Percentiles rank a stretch among this genome's conserved stretches.
Conservation (phyloP, 2,888 invertebrate species). For the Lithophane leautieri region DNA sequence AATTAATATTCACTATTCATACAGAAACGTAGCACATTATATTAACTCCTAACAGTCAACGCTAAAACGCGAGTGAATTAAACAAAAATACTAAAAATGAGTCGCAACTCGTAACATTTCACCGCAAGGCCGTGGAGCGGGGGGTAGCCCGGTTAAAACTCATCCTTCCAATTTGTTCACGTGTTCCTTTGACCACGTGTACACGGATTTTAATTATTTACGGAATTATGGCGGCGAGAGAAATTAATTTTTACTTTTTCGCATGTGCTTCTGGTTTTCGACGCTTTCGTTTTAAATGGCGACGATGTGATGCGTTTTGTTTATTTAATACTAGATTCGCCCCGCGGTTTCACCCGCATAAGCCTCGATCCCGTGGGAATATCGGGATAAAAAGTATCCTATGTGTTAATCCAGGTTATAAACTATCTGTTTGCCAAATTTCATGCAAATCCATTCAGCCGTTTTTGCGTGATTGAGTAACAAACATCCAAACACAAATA, state of each 20-base stretch:
- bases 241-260: constrained; percentile 8
- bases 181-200: constrained; percentile 34
- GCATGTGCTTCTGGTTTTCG: background rate
- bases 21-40: background rate
- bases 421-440: no score
- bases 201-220: constrained; percentile 60
- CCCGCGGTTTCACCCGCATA: no score
- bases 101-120: constrained; percentile 21
- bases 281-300: constrained; percentile 1
- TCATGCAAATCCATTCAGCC: no score
- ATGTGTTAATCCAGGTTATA: no score
- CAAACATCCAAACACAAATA: no score
- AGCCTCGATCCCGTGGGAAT: no score
- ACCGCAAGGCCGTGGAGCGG: constrained; percentile 21
- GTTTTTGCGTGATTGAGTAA: no score
- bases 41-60: background rate
- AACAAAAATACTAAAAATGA: constrained; percentile 43
- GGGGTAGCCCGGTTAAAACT: constrained; percentile 19
- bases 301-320: background rate
- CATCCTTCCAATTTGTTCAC: constrained; percentile 47
- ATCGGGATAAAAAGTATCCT: no score
- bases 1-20: no score
- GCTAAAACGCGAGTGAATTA: constrained; percentile 10
- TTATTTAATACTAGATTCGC: no score
- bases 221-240: background rate